A percentile compares a stretch with the other conserved stretches of the same genome.
phyloP scores from a whole-genome alignment of 2,797 vertebrate species.

The Sebastolobus altivelis region DNA sequence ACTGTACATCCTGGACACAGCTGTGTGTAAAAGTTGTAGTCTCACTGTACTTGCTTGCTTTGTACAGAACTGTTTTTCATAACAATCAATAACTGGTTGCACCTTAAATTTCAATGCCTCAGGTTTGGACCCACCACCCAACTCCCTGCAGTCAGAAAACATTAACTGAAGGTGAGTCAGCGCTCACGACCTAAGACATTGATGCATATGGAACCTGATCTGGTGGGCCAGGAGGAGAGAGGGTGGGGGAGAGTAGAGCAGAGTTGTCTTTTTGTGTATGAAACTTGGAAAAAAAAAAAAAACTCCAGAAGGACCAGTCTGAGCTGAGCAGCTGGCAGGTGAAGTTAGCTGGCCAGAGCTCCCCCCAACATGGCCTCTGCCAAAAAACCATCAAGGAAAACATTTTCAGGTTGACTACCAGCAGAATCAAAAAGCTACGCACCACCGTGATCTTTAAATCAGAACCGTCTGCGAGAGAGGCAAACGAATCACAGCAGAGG shows the following conservation, averaged over 20 bases:
- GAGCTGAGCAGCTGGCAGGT: slow-evolving; percentile 72
- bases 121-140: slow-evolving; percentile 47
- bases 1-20: not conserved
- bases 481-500: slow-evolving; percentile 47
- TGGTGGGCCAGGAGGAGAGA: slow-evolving; percentile 55
- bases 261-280: slow-evolving; percentile 54
- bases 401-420: slow-evolving; percentile 75
- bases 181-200: slow-evolving; percentile 57
- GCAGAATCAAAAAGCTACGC: slow-evolving; percentile 70
- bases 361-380: slow-evolving; percentile 50
- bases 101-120: slow-evolving; percentile 53
- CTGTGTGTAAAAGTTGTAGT: not conserved
- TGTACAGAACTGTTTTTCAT: slow-evolving; percentile 36
- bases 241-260: not conserved
- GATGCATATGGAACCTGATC: slow-evolving; percentile 67
- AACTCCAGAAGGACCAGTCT: slow-evolving; percentile 54
- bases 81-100: slow-evolving; percentile 56
- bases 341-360: slow-evolving; percentile 56
- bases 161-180: slow-evolving; percentile 65
- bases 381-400: slow-evolving; percentile 75
- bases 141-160: slow-evolving; percentile 58
- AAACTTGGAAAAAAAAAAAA: slow-evolving; percentile 19
- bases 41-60: slow-evolving; percentile 24
- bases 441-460: slow-evolving; percentile 60
- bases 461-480: slow-evolving; percentile 51